Percentiles rank a stretch among this genome's conserved stretches.
phyloP scores from a whole-genome alignment of 2,113 vertebrate genomes.

The Cettia cetti region DNA sequence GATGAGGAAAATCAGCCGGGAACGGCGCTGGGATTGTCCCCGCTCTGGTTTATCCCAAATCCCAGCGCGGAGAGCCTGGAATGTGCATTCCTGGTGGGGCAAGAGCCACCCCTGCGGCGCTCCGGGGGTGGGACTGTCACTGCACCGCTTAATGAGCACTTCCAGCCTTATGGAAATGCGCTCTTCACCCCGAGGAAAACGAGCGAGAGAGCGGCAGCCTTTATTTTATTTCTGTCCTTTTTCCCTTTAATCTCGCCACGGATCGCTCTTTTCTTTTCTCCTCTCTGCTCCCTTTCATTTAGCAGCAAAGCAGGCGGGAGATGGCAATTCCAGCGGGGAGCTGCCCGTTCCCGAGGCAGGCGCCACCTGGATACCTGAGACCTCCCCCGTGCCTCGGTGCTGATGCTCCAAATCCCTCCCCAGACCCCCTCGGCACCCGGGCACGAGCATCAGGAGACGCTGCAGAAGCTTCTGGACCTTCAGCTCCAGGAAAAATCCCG shows the following conservation, averaged over 20 bases:
- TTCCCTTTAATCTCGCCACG: neutral
- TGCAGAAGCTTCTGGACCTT: neutral
- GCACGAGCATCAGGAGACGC: fast-evolving
- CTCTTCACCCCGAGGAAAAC: neutral
- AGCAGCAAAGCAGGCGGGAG: neutral
- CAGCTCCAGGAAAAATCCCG: neutral
- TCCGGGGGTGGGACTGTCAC: neutral
- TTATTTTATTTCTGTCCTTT: neutral
- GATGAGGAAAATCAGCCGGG: neutral
- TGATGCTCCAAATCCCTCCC: fast-evolving
- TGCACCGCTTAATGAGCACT: conserved; percentile 25
- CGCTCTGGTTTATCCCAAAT: neutral
- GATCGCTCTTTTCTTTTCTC: neutral
- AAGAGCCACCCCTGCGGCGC: neutral
- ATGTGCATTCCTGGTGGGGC: fast-evolving
- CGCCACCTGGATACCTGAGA: fast-evolving
- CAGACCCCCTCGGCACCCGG: fast-evolving
- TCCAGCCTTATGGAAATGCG: neutral
- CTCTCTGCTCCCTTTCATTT: neutral
- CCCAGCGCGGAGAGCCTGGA: fast-evolving
- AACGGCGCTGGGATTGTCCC: fast-evolving
- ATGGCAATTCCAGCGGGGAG: neutral
- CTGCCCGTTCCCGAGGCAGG: neutral
- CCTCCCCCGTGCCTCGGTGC: fast-evolving
- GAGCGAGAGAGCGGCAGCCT: neutral